Percentiles rank a stretch among this genome's conserved stretches.
phyloP scores from a whole-genome alignment of 2,113 vertebrate genomes.

The Lamprotornis superbus region DNA sequence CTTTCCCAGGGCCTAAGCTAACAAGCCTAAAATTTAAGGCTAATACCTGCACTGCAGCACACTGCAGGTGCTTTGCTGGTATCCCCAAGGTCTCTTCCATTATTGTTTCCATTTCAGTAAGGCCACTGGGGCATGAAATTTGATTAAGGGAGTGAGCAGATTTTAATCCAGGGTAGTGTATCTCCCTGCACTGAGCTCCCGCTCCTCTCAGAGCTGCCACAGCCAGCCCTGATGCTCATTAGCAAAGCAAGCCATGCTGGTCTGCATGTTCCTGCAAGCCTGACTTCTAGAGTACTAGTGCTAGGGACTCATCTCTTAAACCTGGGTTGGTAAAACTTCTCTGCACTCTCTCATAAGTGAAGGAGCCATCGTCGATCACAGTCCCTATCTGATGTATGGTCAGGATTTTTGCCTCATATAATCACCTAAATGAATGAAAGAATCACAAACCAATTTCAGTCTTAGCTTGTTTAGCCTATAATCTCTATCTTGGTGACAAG shows the following conservation, averaged over 20 bases:
- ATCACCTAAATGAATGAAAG: background rate
- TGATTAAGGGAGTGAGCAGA: background rate
- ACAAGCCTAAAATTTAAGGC: background rate
- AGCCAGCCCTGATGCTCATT: background rate
- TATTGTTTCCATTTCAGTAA: background rate
- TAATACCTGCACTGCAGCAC: background rate
- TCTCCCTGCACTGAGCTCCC: background rate
- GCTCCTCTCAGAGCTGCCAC: background rate
- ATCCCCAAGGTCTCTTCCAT: background rate
- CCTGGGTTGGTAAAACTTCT: background rate
- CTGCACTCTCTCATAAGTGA: background rate
- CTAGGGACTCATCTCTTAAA: background rate
- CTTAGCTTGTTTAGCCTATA: background rate
- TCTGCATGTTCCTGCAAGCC: background rate
- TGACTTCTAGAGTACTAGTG: background rate
- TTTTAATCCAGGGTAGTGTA: background rate
- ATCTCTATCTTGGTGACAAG: background rate
- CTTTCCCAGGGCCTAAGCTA: background rate
- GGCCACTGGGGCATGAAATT: background rate
- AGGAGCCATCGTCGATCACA: fast-evolving
- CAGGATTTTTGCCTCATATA: background rate
- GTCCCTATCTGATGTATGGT: background rate
- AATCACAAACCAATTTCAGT: background rate
- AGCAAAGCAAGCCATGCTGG: background rate
- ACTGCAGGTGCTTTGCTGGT: background rate